These are phyloP conservation scores for Athrips mouffetella DNA, from an alignment of 2,888 invertebrate species.

Conservation along the genomic window DNA sequence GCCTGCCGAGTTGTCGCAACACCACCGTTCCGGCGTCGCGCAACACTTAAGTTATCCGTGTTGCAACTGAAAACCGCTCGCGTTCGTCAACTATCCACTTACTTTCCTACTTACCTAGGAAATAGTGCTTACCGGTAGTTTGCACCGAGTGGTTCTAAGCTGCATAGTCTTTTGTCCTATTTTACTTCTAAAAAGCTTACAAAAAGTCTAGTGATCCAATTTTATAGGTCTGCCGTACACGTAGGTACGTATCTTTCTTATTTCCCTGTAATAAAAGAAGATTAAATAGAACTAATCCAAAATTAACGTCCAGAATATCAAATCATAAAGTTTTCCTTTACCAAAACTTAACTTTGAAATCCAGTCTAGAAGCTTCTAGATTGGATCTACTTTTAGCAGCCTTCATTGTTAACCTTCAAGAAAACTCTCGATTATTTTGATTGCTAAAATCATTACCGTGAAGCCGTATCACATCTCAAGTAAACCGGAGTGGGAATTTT, in stretches of 20 bases:
- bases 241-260: background rate
- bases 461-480: background rate
- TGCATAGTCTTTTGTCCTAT: background rate
- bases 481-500: background rate
- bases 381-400: background rate
- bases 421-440: background rate
- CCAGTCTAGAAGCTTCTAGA: too few species aligned
- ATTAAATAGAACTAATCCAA: too few species aligned
- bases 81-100: slow-evolving; percentile 21
- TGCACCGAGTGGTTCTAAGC: slow-evolving; percentile 1
- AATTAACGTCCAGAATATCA: too few species aligned
- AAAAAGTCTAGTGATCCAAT: background rate
- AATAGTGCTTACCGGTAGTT: slow-evolving; percentile 6
- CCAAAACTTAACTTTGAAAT: too few species aligned
- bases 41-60: slow-evolving; percentile 29
- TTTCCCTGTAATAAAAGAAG: background rate
- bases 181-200: background rate
- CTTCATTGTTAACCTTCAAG: background rate
- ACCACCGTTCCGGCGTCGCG: slow-evolving; percentile 18
- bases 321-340: too few species aligned
- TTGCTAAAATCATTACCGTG: background rate
- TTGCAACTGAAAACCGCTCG: slow-evolving; percentile 42
- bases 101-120: slow-evolving; percentile 1
- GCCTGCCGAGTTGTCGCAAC: too few species aligned
- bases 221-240: background rate